A percentile compares a stretch with the other conserved stretches of the same genome.
Evolutionary conservation across 1,140 invertebrate species (phyloP).

Genomic region (Lanistes nyassanus): DNA sequence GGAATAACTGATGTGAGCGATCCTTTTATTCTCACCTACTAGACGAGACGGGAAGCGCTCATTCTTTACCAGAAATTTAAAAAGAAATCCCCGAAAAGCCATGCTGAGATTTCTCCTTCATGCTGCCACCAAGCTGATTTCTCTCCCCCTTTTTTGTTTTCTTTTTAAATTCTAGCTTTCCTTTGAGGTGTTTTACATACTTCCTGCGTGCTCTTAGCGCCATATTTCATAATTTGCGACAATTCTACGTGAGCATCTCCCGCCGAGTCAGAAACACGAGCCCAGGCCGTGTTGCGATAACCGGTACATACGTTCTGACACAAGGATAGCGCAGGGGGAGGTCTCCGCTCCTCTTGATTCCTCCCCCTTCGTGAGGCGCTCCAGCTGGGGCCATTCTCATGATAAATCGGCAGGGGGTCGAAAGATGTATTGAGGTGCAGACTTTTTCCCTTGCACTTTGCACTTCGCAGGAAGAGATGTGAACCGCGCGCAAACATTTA

Average conservation of each 20-base stretch:
- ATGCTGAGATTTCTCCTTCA: too few species aligned
- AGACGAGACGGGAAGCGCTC: too few species aligned
- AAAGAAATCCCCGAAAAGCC: too few species aligned
- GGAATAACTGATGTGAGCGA: too few species aligned
- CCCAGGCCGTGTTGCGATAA: constrained; percentile 26
- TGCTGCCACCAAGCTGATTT: too few species aligned
- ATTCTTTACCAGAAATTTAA: too few species aligned
- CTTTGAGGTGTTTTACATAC: constrained; percentile 1
- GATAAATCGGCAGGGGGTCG: constrained; percentile 9
- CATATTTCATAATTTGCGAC: constrained; percentile 35
- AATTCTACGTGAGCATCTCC: constrained; percentile 13
- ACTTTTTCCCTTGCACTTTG: neutral
- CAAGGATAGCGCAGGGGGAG: constrained; percentile 3
- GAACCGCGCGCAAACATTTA: constrained; percentile 10
- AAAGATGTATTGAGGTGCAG: neutral
- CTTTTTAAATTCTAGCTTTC: neutral
- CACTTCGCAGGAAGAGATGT: neutral
- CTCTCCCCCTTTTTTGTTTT: neutral
- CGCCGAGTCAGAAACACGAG: neutral
- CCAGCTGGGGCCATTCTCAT: neutral
- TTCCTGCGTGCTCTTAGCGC: neutral
- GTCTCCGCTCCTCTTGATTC: constrained; percentile 2
- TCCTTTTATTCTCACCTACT: too few species aligned
- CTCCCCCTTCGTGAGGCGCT: neutral
- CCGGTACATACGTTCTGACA: constrained; percentile 18